Base-by-base conservation (phyloP, 2,113 vertebrate species). In the Cyrtonyx montezumae region DNA sequence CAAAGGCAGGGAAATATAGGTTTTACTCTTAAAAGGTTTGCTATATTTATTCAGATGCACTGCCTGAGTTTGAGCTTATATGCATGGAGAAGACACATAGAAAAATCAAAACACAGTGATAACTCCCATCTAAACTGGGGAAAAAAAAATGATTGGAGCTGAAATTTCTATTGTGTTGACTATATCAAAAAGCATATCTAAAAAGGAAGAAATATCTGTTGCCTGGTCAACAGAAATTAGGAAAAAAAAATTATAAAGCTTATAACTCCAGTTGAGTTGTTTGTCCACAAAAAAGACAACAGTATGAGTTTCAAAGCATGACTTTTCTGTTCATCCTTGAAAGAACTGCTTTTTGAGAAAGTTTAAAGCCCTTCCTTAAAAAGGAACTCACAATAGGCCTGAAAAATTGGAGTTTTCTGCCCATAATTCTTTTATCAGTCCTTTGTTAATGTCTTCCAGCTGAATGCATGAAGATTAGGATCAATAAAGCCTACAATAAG, bases 401-500 rank as follows among this genome's bases (percentile, higher is more conserved):
- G 16, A 10, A 10, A 74, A 83, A 11, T 48, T 43, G 20, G 25
- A 80, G 26, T 66, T 4, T 8, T 32, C 22, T 74, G n/a, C 15
- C 61, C 46, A 37, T n/a, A 53, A 62, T 15, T 34, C 3, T 15
- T 37, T 86, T 92, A 96, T 95, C 13, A 85, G 65, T 92, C 75
- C 9, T 84, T 90, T 84, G 40, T 84, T 94, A 81, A 45, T 28
- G 20, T 55, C 84, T 96, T 90, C 86, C 73, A 87, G 32, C 30
- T 30, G 9, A 83, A 63, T 89, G 25, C 36, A 87, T 22, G 59
- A 87, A 82, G 30, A 42, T 51, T 16, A 93, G 13, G 13, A 88
- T 79, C 45, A 78, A 91, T 92, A 91, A 94, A 97, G 63, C 4
- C 36, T 42, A 45, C 12, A 94, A 66, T 8, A 80, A 95, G 84